Percentiles rank a stretch among this genome's conserved stretches.
Evolutionary conservation across 2,113 vertebrate genomes (phyloP).

Genomic region (Cnemophilus loriae): DNA sequence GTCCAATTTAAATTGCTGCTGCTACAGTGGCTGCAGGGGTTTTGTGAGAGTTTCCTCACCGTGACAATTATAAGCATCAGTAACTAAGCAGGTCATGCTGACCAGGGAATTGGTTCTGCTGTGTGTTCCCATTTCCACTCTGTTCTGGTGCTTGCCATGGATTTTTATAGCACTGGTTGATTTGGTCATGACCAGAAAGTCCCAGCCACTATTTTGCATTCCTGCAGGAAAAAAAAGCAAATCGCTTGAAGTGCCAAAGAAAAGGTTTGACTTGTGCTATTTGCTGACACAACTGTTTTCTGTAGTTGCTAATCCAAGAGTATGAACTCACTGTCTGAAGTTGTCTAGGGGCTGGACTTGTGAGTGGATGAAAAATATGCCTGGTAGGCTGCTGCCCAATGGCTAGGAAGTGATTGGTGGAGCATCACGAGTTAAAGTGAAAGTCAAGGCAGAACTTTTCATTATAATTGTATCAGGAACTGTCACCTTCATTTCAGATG

Average conservation of each 20-base stretch:
- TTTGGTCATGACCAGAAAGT: neutral
- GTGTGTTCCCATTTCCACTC: neutral
- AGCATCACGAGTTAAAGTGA: neutral
- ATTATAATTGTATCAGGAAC: neutral
- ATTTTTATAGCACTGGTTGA: neutral
- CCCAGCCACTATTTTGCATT: neutral
- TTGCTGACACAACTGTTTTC: neutral
- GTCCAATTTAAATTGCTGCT: neutral
- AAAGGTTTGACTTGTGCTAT: neutral
- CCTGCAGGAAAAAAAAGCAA: neutral
- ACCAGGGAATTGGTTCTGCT: neutral
- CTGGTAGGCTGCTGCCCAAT: neutral
- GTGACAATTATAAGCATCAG: neutral
- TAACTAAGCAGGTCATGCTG: neutral
- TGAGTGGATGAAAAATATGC: neutral
- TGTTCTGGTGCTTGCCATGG: neutral
- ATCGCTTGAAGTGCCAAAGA: neutral
- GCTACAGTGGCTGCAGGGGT: neutral
- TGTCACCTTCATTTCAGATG: neutral
- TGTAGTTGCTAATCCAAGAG: neutral
- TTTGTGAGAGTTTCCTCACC: neutral
- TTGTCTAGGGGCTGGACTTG: neutral
- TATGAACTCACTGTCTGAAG: neutral
- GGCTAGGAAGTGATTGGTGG: neutral
- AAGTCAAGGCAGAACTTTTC: neutral